Base-by-base conservation (phyloP, 30 jellyfish, hydroid and myxozoan genomes). In the Aurelia aurita complex sp. Pacific region DNA sequence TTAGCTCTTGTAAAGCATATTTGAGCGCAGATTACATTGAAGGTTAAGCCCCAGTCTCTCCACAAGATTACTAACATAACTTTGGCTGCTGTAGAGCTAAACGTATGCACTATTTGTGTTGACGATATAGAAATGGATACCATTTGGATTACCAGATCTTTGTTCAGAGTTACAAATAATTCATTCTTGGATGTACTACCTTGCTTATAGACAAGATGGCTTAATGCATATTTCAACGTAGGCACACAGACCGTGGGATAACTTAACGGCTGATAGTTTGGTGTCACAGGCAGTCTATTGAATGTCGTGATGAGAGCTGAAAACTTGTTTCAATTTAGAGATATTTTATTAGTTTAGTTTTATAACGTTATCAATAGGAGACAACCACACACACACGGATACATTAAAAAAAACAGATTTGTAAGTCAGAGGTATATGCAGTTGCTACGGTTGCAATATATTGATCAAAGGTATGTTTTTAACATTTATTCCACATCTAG, bases 1-100 rank as follows among this genome's bases (percentile, higher is more conserved):
- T 76, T 51, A 62, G 72, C 76, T 40, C 23, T 76, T 46, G 79
- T 36, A 29, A 52, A 43, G 88, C 88, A 65, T 62, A 77, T 77
- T 65, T 77, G 88, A 64, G 88, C 68, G 23, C 68, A 61, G 88
- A 79, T 77, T 77, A 77, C 55, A 38, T 62, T 76, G 53, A 77
- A 77, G 77, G 88, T 77, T 77, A 77, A 77, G 88, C 88, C 78
- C 42, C 23, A 19, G 88, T 77, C 88, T 77, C 79, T 77, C 88
- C 88, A 77, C 88, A 77, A 64, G 88, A 77, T 77, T 77, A 77
- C 55, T 61, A 64, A 77, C 88, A 77, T 77, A 62, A 77, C 63
- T 77, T 77, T 77, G 88, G 88, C 78, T 77, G 72, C 64, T 77
- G 70, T 46, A 23, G 65, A 66, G 79, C 88, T 63, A 62, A 62